A percentile compares a stretch with the other conserved stretches of the same genome.
phyloP scores from a whole-genome alignment of 2,888 invertebrate species.

The Aphrophora alni region DNA sequence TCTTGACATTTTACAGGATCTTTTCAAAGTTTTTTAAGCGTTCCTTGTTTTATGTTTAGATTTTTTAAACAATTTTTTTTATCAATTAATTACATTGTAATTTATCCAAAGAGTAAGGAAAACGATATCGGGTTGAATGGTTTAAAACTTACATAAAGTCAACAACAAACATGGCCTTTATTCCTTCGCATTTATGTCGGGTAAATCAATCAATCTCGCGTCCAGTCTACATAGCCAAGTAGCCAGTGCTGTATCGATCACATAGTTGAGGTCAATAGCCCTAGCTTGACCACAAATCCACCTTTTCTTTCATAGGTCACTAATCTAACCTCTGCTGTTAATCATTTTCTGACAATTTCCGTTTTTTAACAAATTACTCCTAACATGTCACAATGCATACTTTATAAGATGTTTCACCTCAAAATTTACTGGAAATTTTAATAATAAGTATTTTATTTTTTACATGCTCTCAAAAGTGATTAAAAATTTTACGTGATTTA shows the following conservation, averaged over 20 bases:
- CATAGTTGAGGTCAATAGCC: background rate
- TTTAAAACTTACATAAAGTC: too few species aligned
- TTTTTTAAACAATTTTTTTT: too few species aligned
- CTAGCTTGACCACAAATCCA: background rate
- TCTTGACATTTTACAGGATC: too few species aligned
- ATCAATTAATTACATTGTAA: too few species aligned
- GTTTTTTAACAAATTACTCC: background rate
- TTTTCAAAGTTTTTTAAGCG: too few species aligned
- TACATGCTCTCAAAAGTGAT: background rate
- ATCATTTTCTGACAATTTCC: background rate
- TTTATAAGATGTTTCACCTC: background rate
- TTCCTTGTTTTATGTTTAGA: too few species aligned
- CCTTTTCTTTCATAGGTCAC: conserved; percentile 1
- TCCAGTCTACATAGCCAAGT: background rate
- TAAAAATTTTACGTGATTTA: background rate
- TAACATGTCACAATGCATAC: background rate
- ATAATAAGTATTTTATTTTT: too few species aligned
- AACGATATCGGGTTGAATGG: too few species aligned
- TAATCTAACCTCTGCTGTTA: background rate
- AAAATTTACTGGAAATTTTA: too few species aligned
- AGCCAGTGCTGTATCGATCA: background rate
- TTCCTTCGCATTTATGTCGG: background rate
- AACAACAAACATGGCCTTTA: background rate
- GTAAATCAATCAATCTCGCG: background rate
- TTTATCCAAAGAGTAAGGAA: too few species aligned